phyloP scores from a whole-genome alignment of 2,113 vertebrate genomes.

The Callipepla californica region DNA sequence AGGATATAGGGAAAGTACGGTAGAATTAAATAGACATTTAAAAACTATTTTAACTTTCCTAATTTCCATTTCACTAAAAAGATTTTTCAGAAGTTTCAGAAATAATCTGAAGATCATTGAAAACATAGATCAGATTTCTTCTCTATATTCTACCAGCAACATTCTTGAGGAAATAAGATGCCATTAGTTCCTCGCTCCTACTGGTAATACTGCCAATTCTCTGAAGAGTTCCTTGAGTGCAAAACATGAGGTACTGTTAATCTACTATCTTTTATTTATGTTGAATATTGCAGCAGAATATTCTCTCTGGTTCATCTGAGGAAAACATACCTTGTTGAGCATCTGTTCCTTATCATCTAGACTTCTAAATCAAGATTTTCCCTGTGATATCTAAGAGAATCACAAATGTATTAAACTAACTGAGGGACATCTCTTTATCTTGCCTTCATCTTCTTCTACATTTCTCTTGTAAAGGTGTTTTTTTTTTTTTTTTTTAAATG shows the following conservation, averaged over 20 bases:
- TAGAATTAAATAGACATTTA: not conserved
- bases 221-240: not conserved
- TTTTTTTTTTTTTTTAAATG: not conserved
- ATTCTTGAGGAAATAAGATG: not conserved
- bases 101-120: constrained; percentile 51
- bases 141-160: not conserved
- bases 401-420: constrained; percentile 41
- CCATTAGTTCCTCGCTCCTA: not conserved
- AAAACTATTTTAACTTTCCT: not conserved
- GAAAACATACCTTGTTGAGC: constrained; percentile 19
- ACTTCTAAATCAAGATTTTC: constrained; percentile 42
- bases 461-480: constrained; percentile 22
- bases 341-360: constrained; percentile 1
- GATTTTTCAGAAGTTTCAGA: constrained; percentile 47
- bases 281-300: constrained; percentile 11
- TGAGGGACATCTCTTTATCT: constrained; percentile 43
- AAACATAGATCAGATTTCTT: not conserved
- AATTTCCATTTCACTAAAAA: constrained; percentile 32
- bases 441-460: not conserved
- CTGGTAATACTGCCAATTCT: not conserved
- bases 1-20: not conserved
- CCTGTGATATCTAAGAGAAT: constrained; percentile 18
- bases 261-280: constrained; percentile 21
- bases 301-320: not conserved
- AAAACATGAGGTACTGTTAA: not conserved